Evolutionary conservation across 2,888 invertebrate species (phyloP).

Genomic region (Hemistola chrysoprasaria): DNA sequence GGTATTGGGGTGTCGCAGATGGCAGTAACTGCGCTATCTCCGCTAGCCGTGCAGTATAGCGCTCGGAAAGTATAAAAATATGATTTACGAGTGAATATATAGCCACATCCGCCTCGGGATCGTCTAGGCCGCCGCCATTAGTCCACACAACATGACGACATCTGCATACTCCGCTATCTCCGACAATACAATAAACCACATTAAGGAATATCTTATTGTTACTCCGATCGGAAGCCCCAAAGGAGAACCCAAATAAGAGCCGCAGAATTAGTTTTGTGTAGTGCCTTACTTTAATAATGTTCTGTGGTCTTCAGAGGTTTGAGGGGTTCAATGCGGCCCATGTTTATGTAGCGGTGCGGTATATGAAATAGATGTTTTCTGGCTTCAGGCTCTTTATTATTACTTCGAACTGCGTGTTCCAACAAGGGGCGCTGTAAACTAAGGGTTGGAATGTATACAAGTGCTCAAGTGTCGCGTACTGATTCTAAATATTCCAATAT

Average conservation of each 20-base stretch:
- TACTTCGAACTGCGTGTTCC: slow-evolving; percentile 68
- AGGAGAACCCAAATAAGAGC: slow-evolving; percentile 63
- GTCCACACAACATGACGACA: slow-evolving; percentile 45
- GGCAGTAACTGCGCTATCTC: slow-evolving; percentile 66
- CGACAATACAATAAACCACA: slow-evolving; percentile 40
- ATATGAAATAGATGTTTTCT: slow-evolving; percentile 79
- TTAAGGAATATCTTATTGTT: slow-evolving; percentile 50
- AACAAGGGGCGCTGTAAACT: slow-evolving; percentile 54
- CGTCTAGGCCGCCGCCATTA: slow-evolving; percentile 52
- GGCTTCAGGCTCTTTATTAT: slow-evolving; percentile 81
- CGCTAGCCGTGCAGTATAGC: slow-evolving; percentile 42
- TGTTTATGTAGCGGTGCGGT: slow-evolving; percentile 68
- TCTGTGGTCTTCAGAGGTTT: slow-evolving; percentile 72
- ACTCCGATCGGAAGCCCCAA: slow-evolving; percentile 52
- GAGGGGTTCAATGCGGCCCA: slow-evolving; percentile 59
- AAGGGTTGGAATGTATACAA: slow-evolving; percentile 74
- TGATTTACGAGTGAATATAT: slow-evolving; percentile 63
- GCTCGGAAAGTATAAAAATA: slow-evolving; percentile 72
- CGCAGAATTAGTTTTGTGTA: slow-evolving; percentile 73
- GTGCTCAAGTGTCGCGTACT: slow-evolving; percentile 70
- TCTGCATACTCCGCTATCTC: slow-evolving; percentile 46
- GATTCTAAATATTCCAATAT: slow-evolving; percentile 65
- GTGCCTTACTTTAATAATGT: slow-evolving; percentile 74
- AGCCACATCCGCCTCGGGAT: slow-evolving; percentile 52
- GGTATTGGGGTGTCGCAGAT: slow-evolving; percentile 77